phyloP scores from a whole-genome alignment of 64 coral and sea anemone species.

The Catalaphyllia jardinei region DNA sequence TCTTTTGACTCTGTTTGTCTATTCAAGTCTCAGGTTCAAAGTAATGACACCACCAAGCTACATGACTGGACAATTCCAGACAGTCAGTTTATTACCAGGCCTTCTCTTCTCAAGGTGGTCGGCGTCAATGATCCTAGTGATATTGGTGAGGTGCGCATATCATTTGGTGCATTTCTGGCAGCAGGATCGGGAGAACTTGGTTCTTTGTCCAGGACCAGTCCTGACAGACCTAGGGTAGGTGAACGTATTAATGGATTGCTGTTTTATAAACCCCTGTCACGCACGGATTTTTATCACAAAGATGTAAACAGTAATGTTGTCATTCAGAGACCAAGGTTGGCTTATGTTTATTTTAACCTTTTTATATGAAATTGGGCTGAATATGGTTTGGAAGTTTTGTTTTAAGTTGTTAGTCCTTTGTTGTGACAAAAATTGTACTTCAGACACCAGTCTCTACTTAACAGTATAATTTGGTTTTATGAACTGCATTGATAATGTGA shows the following conservation, averaged over 20 bases:
- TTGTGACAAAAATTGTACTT: too few species aligned
- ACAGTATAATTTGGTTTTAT: too few species aligned
- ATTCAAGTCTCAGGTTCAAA: slow-evolving; percentile 44
- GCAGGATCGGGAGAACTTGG: slow-evolving; percentile 86
- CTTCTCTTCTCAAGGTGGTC: slow-evolving; percentile 65
- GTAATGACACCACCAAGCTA: slow-evolving; percentile 32
- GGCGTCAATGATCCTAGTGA: slow-evolving; percentile 89
- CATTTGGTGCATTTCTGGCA: slow-evolving; percentile 85
- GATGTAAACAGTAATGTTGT: too few species aligned
- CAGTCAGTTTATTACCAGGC: slow-evolving; percentile 44
- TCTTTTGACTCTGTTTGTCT: not conserved
- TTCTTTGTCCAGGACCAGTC: slow-evolving; percentile 40
- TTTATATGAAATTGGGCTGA: too few species aligned
- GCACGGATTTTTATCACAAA: too few species aligned
- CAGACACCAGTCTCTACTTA: too few species aligned
- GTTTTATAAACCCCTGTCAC: too few species aligned
- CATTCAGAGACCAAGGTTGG: too few species aligned
- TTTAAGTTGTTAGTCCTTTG: too few species aligned
- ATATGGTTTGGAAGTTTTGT: too few species aligned
- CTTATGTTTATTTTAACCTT: too few species aligned
- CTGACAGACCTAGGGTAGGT: slow-evolving; percentile 92
- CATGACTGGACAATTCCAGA: slow-evolving; percentile 87
- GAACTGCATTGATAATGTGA: too few species aligned
- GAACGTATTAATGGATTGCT: not conserved
- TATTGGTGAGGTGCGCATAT: slow-evolving; percentile 87